A percentile compares a stretch with the other conserved stretches of the same genome.
Conservation (phyloP, 2,888 invertebrate species). For the Megalurothrips usitatus region DNA sequence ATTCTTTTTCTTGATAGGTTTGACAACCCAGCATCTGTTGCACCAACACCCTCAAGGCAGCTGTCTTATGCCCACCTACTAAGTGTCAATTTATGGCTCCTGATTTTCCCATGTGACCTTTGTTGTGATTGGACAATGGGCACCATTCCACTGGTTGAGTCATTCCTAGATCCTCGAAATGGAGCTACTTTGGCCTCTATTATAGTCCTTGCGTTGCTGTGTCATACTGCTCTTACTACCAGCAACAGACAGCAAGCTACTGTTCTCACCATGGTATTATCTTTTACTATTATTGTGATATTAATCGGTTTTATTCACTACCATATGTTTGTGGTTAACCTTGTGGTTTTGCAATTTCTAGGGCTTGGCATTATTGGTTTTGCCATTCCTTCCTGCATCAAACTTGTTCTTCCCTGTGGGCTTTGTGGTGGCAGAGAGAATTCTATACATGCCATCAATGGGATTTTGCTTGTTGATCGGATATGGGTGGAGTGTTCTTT, state of each 20-base stretch:
- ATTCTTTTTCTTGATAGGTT: constrained; percentile 56
- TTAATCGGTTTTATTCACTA: constrained; percentile 22
- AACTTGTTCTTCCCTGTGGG: constrained; percentile 97
- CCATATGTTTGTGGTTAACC: neutral
- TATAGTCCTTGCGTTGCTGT: constrained; percentile 55
- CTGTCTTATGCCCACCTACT: constrained; percentile 90
- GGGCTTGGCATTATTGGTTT: constrained; percentile 79
- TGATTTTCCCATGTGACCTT: constrained; percentile 81
- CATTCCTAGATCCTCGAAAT: constrained; percentile 75
- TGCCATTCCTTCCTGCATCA: constrained; percentile 93
- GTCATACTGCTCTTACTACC: constrained; percentile 54
- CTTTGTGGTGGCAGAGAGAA: constrained; percentile 92
- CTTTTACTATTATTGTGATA: neutral
- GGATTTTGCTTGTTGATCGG: constrained; percentile 91
- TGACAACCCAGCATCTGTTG: constrained; percentile 94
- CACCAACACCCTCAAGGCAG: constrained; percentile 76
- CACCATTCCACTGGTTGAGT: constrained; percentile 78
- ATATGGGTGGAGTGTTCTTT: constrained; percentile 72
- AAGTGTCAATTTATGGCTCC: constrained; percentile 83
- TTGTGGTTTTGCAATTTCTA: constrained; percentile 47
- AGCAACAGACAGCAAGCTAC: constrained; percentile 60
- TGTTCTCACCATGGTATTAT: constrained; percentile 63
- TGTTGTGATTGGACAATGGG: constrained; percentile 99
- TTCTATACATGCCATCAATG: constrained; percentile 96
- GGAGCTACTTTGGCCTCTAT: constrained; percentile 70